phyloP scores from a whole-genome alignment of 1,140 invertebrate species.

The Cylas formicarius region DNA sequence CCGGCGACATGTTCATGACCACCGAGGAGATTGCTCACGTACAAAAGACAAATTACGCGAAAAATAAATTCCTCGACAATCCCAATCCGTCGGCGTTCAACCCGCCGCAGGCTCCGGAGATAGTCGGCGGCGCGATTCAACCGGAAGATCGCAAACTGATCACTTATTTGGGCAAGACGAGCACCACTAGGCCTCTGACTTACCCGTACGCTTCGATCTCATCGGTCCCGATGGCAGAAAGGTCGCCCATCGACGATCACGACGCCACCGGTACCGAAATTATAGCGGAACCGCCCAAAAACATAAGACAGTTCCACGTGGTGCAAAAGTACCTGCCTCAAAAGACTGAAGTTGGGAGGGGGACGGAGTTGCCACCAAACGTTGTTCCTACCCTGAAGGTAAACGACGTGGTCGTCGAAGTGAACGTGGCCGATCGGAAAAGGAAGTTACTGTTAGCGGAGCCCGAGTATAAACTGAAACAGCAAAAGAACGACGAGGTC shows the following conservation, averaged over 20 bases:
- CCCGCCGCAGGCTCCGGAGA: not conserved
- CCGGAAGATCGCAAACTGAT: conserved; percentile 19
- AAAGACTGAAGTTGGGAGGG: not conserved
- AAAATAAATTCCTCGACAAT: conserved; percentile 40
- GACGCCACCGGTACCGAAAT: conserved; percentile 7
- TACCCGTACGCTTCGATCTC: conserved; percentile 36
- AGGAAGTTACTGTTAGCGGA: conserved; percentile 25
- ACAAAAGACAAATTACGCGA: conserved; percentile 37
- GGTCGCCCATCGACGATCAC: not conserved
- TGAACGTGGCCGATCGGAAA: conserved; percentile 25
- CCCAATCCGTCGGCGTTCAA: conserved; percentile 12
- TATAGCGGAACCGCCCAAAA: too few relatives aligned
- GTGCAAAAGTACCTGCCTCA: conserved; percentile 29
- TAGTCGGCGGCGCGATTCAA: not conserved
- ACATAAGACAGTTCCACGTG: conserved; percentile 32
- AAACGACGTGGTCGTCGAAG: conserved; percentile 24
- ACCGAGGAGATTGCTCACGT: conserved; percentile 42
- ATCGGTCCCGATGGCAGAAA: conserved; percentile 2
- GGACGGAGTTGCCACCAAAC: not conserved
- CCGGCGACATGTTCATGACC: conserved; percentile 32
- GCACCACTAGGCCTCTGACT: conserved; percentile 33
- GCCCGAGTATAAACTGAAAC: conserved; percentile 19
- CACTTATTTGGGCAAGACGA: conserved; percentile 31
- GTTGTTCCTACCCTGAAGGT: conserved; percentile 27
- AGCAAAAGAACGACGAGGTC: conserved; percentile 31